Base-by-base conservation (phyloP, 2,888 invertebrate species). In the Philonicus albiceps region DNA sequence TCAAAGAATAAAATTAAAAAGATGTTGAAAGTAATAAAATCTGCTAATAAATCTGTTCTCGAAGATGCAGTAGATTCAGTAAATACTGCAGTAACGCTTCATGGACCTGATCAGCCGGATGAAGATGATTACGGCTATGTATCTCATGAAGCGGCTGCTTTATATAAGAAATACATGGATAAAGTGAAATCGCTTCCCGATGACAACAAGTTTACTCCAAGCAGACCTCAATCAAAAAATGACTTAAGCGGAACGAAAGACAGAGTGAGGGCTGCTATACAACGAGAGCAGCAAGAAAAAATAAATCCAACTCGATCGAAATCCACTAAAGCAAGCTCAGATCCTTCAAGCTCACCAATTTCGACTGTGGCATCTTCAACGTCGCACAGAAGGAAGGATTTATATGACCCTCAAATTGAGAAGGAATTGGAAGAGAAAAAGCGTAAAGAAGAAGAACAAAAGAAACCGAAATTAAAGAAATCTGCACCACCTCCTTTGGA, bases 101-200 rank as follows among this genome's bases (percentile, higher is more conserved):
- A 94, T 80, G 96, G 96, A 0, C 95, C 95, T 0, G 94, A 95
- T 1, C 97, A 97, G 90, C 96, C 97, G 0, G 97, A 97, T 90
- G 97, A 97, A 90, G 98, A 98, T 93, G 97, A 98, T 90, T 98
- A 97, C 90, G 98, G 97, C 0, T 97, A 97, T 90, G 96, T 96
- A 55, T 97, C 97, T 0, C 96, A 95, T 89, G 96, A 96, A 91
- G 96, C 97, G 1, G 95, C 96, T 73, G 96, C 95, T 37, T 94
- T 96, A 89, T 97, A 97, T 91, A 95, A 95, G 89, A 96, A 97
- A 91, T 95, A 97, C 93, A 96, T 97, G 94, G 95, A 96, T 89
- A 97, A 97, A 91, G 97, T 96, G 89, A 95, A 94, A 89, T 94
- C 94, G 90, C 93, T 95, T 90, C 95, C 96, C 16, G 95, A 95